Evolutionary conservation across 2,797 vertebrate genomes (phyloP).

Genomic region (Ispidina lecontei): DNA sequence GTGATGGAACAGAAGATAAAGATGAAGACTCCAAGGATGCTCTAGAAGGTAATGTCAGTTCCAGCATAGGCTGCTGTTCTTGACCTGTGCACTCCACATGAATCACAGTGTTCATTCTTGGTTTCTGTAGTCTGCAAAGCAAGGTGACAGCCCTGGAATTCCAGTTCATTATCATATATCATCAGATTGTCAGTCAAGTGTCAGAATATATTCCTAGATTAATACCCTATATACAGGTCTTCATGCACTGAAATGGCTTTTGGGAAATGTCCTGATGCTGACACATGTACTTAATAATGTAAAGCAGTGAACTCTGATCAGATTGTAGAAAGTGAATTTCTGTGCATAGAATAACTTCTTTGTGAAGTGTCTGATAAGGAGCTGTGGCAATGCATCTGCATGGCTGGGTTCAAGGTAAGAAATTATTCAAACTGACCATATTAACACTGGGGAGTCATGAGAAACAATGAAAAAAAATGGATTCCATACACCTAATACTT

Average conservation of each 20-base stretch:
- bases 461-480: neutral
- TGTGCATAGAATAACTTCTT: neutral
- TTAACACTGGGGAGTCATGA: neutral
- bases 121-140: neutral
- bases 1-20: slow-evolving; percentile 92
- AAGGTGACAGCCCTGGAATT: neutral
- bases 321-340: neutral
- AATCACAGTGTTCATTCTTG: neutral
- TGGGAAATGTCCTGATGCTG: neutral
- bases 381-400: neutral
- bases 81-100: neutral
- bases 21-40: slow-evolving; percentile 86
- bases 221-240: neutral
- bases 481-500: rapidly evolving
- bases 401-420: neutral
- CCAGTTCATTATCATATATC: neutral
- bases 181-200: neutral
- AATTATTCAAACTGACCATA: neutral
- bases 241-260: neutral
- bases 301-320: neutral
- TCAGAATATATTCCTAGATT: neutral
- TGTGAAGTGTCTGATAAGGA: neutral
- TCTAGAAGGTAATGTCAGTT: slow-evolving; percentile 82
- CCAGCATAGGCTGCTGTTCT: neutral
- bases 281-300: neutral